These are phyloP conservation scores for Anolis carolinensis DNA, from an alignment of 2,113 vertebrate genomes.

Conservation along the genomic window DNA sequence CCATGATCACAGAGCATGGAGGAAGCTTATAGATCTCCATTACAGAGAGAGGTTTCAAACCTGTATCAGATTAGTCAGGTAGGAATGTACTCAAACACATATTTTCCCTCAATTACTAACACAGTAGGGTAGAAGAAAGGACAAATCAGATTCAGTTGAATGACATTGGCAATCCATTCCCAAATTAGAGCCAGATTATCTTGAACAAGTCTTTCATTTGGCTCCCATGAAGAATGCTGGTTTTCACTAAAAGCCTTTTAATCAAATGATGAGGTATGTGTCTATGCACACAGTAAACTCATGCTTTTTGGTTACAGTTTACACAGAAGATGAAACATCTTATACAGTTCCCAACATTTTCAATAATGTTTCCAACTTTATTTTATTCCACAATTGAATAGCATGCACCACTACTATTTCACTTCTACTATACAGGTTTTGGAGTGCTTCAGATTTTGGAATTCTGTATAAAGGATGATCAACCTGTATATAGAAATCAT, in stretches of 20 bases:
- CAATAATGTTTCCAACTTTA: not conserved
- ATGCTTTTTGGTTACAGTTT: not conserved
- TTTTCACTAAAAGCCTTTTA: slow-evolving; percentile 43
- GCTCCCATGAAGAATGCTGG: slow-evolving; percentile 41
- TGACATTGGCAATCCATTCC: slow-evolving; percentile 37
- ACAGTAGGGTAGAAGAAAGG: slow-evolving; percentile 40
- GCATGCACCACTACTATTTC: not conserved
- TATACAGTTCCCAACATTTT: not conserved
- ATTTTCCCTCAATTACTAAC: slow-evolving; percentile 36
- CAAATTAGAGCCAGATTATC: slow-evolving; percentile 54
- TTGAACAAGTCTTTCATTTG: slow-evolving; percentile 25
- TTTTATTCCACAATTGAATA: not conserved
- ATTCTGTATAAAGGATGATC: too few species aligned
- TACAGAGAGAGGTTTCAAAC: slow-evolving; percentile 48
- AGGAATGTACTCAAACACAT: slow-evolving; percentile 51
- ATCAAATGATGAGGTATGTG: slow-evolving; percentile 18
- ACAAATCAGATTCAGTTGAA: slow-evolving; percentile 45
- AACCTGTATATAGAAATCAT: too few species aligned
- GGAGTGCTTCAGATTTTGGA: too few species aligned
- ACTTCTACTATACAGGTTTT: too few species aligned
- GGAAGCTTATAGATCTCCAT: slow-evolving; percentile 31
- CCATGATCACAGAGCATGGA: slow-evolving; percentile 18
- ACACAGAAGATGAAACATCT: not conserved
- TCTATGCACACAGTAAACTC: not conserved
- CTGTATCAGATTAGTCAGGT: slow-evolving; percentile 30